These are phyloP conservation scores for Drosophila nikananu DNA, from an alignment of 1,140 invertebrate species.

Conservation along the genomic window DNA sequence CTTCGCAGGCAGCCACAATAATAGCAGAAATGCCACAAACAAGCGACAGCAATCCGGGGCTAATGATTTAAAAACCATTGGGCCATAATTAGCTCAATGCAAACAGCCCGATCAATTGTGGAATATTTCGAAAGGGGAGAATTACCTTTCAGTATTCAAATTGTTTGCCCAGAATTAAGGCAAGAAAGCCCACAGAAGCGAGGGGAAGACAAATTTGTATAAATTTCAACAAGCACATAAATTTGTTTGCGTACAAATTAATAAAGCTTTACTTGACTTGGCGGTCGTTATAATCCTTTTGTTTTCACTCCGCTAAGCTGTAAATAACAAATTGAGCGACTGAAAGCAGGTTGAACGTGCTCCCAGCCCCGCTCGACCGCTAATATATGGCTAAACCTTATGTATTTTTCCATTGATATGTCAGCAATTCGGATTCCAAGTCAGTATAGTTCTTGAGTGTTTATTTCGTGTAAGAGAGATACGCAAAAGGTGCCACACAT, in stretches of 20 bases:
- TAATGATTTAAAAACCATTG: constrained; percentile 42
- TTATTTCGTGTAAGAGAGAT: constrained; percentile 2
- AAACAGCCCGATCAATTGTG: constrained; percentile 41
- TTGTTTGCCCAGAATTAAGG: constrained; percentile 35
- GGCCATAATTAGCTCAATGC: constrained; percentile 44
- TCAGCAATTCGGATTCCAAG: constrained; percentile 3
- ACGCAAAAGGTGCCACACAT: constrained; percentile 22
- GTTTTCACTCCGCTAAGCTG: constrained; percentile 52
- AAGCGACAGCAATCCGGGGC: constrained; percentile 9
- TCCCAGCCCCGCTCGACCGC: constrained; percentile 12
- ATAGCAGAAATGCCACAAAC: constrained; percentile 17
- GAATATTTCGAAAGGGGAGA: neutral
- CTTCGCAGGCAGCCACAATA: constrained; percentile 46
- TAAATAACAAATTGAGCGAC: constrained; percentile 46
- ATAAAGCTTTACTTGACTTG: constrained; percentile 53
- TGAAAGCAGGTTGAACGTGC: constrained; percentile 70
- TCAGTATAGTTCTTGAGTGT: neutral
- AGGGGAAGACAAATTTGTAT: constrained; percentile 28
- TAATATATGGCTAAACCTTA: constrained; percentile 23
- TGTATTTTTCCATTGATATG: constrained; percentile 36
- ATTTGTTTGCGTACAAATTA: constrained; percentile 75
- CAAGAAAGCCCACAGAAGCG: neutral
- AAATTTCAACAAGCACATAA: constrained; percentile 47
- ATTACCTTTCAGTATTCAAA: constrained; percentile 17
- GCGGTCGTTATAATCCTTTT: constrained; percentile 37